phyloP scores from a whole-genome alignment of 37 sponge, comb jelly and placozoan species.

The Haliclona indistincta region DNA sequence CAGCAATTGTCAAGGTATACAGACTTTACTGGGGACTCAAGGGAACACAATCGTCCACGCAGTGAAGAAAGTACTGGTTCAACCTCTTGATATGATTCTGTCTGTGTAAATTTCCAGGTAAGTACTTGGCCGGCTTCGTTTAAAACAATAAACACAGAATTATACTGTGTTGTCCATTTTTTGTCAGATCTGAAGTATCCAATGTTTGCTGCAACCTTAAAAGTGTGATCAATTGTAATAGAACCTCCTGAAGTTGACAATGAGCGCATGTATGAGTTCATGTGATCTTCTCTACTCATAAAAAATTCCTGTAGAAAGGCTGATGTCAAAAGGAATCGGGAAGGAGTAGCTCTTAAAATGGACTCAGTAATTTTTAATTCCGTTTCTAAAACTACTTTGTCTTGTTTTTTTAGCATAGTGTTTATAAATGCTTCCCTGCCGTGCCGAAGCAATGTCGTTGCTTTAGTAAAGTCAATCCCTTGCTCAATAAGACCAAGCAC shows the following conservation, averaged over 20 bases:
- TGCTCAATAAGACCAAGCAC: background rate
- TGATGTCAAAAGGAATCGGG: background rate
- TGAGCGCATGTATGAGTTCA: background rate
- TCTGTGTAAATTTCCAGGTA: slow-evolving; percentile 43
- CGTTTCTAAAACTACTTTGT: no score
- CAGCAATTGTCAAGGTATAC: background rate
- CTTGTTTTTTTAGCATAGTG: no score
- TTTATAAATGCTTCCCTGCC: background rate
- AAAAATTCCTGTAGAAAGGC: background rate
- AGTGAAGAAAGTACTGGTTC: background rate
- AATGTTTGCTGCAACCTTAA: slow-evolving; percentile 46
- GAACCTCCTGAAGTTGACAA: background rate
- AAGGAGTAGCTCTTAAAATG: no score
- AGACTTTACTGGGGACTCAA: background rate
- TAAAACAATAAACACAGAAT: slow-evolving; percentile 29
- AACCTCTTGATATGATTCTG: background rate
- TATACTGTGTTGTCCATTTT: slow-evolving; percentile 45
- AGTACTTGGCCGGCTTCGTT: slow-evolving; percentile 26
- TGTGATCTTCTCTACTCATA: background rate
- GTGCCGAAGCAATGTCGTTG: background rate
- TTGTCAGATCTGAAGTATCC: slow-evolving; percentile 17
- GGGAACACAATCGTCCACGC: background rate
- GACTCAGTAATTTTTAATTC: no score
- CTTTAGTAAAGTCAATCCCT: background rate
- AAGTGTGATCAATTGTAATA: slow-evolving; percentile 13